Percentiles rank a stretch among this genome's conserved stretches.
phyloP scores from a whole-genome alignment of 2,113 vertebrate genomes.

The Laticauda laticaudata region DNA sequence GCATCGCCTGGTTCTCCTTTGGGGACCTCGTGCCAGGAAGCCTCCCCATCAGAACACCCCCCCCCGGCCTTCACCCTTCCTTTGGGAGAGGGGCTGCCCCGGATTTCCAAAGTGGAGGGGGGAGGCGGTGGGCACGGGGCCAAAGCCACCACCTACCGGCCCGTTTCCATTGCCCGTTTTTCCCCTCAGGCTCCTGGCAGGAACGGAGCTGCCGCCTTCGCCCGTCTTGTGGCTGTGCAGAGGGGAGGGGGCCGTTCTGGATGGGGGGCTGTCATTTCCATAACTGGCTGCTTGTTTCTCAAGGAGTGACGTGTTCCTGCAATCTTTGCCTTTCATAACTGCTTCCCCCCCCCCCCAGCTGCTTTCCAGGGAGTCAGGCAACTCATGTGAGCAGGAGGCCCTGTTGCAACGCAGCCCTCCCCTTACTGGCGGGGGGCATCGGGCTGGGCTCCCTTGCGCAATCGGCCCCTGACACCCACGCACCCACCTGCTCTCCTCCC shows the following conservation, averaged over 20 bases:
- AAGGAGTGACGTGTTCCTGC: neutral
- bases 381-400: neutral
- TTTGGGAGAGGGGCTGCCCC: neutral
- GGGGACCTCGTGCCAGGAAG: neutral
- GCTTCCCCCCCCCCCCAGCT: neutral
- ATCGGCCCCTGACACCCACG: neutral
- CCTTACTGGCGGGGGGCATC: neutral
- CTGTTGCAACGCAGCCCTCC: neutral
- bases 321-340: neutral
- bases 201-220: neutral
- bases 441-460: neutral
- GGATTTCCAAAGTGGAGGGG: accelerated
- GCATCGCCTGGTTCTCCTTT: neutral
- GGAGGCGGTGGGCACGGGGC: too few species aligned
- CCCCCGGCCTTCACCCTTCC: too few species aligned
- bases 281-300: neutral
- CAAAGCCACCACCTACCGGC: too few species aligned
- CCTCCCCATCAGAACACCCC: too few species aligned
- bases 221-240: neutral
- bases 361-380: neutral
- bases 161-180: neutral
- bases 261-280: neutral
- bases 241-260: neutral
- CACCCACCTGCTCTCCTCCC: neutral
- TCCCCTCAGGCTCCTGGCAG: neutral